Evolutionary conservation across 1,140 invertebrate species (phyloP).

Genomic region (Ostrea denselamellosa): DNA sequence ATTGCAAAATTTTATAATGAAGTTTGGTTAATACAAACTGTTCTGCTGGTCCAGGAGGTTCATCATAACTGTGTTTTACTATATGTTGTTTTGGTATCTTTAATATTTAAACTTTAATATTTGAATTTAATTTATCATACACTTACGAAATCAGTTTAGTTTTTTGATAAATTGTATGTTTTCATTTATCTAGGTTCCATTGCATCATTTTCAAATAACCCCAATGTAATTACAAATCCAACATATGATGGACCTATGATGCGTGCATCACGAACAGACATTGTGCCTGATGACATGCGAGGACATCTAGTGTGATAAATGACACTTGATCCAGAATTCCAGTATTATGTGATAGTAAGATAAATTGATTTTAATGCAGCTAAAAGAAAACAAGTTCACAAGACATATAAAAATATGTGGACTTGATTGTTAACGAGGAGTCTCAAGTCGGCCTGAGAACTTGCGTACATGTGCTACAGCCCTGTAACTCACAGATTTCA

Average conservation of each 20-base stretch:
- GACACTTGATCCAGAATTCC: conserved; percentile 15
- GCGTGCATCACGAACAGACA: conserved; percentile 34
- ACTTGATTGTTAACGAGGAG: neutral
- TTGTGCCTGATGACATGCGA: conserved; percentile 57
- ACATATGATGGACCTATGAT: conserved; percentile 61
- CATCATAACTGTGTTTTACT: too few relatives aligned
- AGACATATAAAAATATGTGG: neutral
- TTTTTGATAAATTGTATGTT: neutral
- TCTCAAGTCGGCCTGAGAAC: neutral
- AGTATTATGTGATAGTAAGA: conserved; percentile 30
- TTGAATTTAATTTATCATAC: neutral
- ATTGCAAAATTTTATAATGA: too few relatives aligned
- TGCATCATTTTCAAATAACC: conserved; percentile 54
- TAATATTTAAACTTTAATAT: neutral
- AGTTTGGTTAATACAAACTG: too few relatives aligned
- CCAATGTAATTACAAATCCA: conserved; percentile 66
- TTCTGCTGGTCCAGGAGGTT: too few relatives aligned
- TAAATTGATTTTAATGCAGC: conserved; percentile 16
- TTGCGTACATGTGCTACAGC: neutral
- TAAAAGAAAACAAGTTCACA: neutral
- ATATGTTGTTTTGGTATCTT: too few relatives aligned
- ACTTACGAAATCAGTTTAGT: neutral
- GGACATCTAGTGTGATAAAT: conserved; percentile 49
- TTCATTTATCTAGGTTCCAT: conserved; percentile 57
- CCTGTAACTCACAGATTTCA: neutral